phyloP scores from a whole-genome alignment of 2,888 invertebrate genomes.

The Folsomia manolachei region DNA sequence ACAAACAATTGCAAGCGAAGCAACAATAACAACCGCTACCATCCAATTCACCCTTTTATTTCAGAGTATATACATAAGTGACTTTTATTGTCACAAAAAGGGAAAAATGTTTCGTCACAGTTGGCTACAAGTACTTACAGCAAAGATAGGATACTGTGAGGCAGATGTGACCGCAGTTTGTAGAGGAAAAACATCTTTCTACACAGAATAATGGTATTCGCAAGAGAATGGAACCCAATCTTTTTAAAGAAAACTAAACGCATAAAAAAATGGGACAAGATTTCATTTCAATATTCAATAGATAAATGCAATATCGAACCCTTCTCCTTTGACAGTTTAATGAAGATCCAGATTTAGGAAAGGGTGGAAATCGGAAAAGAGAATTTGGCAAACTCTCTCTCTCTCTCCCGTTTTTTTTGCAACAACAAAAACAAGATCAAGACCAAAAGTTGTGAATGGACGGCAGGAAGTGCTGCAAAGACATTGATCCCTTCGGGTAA shows the following conservation, averaged over 20 bases:
- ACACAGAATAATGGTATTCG: not conserved
- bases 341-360: not conserved
- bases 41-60: not conserved
- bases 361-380: not conserved
- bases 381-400: not conserved
- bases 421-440: not conserved
- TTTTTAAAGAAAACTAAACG: not conserved
- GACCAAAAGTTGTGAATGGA: not conserved
- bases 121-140: no score
- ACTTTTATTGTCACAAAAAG: not conserved
- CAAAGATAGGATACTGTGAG: no score
- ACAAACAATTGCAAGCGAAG: not conserved
- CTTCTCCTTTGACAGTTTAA: not conserved
- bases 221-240: not conserved
- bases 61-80: not conserved
- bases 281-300: not conserved
- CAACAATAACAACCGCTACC: not conserved
- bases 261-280: not conserved
- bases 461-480: no score
- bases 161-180: not conserved
- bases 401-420: not conserved
- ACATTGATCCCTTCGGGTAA: not conserved
- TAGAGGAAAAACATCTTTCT: not conserved
- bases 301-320: not conserved
- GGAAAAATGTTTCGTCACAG: not conserved